These are phyloP conservation scores for Cyphomyrus discorhynchus DNA, from an alignment of 2,113 vertebrate species.

Conservation along the genomic window DNA sequence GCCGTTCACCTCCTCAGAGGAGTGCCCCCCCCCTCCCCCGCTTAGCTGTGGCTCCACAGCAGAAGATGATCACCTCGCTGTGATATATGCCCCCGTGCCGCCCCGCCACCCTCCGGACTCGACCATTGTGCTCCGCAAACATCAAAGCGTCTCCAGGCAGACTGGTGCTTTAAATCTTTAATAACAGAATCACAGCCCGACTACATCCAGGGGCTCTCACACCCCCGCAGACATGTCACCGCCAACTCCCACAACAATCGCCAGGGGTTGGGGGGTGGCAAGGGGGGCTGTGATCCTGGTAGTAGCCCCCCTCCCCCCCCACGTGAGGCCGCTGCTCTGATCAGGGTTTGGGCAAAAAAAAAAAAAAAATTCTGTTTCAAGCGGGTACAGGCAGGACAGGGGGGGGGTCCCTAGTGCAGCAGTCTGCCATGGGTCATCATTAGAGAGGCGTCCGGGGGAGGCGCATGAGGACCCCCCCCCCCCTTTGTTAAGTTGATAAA, in stretches of 20 bases:
- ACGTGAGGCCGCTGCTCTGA: conserved; percentile 78
- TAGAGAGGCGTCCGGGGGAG: conserved; percentile 85
- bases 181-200: conserved; percentile 98
- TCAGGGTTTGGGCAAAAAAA: conserved; percentile 79
- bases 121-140: conserved; percentile 88
- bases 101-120: conserved; percentile 52
- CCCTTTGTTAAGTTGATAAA: conserved; percentile 86
- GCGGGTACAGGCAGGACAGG: conserved; percentile 78
- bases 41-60: conserved; percentile 81
- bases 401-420: conserved; percentile 87
- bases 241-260: conserved; percentile 80
- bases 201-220: conserved; percentile 88
- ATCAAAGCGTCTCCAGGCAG: conserved; percentile 97
- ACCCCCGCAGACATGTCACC: conserved; percentile 86
- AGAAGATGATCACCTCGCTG: conserved; percentile 73
- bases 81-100: conserved; percentile 25
- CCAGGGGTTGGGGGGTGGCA: conserved; percentile 67
- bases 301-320: conserved; percentile 76
- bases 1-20: conserved; percentile 95
- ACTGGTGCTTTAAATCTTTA: conserved; percentile 99
- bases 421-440: conserved; percentile 99
- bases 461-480: conserved; percentile 49
- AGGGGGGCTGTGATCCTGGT: conserved; percentile 61
- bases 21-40: conserved; percentile 71
- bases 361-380: conserved; percentile 95